A percentile compares a stretch with the other conserved stretches of the same genome.
Evolutionary conservation across 2,113 vertebrate genomes (phyloP).

Genomic region (Sceloporus undulatus): DNA sequence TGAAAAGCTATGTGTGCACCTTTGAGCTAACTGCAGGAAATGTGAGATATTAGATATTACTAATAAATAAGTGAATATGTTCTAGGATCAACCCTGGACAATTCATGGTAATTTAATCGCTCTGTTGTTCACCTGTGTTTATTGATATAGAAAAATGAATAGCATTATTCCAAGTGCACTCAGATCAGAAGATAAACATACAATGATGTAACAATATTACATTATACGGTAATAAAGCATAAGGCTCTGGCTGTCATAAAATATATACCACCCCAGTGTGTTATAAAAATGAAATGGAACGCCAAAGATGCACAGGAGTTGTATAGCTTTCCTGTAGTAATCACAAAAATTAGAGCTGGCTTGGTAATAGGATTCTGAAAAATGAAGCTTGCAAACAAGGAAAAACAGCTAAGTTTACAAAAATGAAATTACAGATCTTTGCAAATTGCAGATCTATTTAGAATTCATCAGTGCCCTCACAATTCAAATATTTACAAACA

Average conservation of each 20-base stretch:
- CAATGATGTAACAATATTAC: conserved; percentile 55
- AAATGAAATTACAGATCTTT: not conserved
- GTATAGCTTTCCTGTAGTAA: conserved; percentile 60
- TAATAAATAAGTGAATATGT: not conserved
- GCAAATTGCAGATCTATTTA: not conserved
- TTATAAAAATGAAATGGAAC: conserved; percentile 52
- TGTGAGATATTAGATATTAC: too few relatives aligned
- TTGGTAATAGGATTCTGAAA: conserved; percentile 50
- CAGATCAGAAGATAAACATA: conserved; percentile 14
- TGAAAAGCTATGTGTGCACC: too few relatives aligned
- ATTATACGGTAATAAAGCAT: conserved; percentile 58
- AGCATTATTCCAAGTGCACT: conserved; percentile 31
- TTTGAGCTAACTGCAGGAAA: too few relatives aligned
- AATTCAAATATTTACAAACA: not conserved
- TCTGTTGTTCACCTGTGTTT: conserved; percentile 3
- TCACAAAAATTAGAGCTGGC: conserved; percentile 57
- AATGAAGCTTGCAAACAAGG: conserved; percentile 42
- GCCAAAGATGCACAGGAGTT: conserved; percentile 67
- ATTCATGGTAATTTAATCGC: not conserved
- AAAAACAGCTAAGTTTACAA: not conserved
- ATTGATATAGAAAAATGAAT: conserved; percentile 29
- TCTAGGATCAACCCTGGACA: conserved; percentile 1
- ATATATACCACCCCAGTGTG: conserved; percentile 62
- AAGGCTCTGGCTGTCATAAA: conserved; percentile 65
- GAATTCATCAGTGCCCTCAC: not conserved